Base-by-base conservation (phyloP, 2,888 invertebrate species). In the Cerceris ruficornis region DNA sequence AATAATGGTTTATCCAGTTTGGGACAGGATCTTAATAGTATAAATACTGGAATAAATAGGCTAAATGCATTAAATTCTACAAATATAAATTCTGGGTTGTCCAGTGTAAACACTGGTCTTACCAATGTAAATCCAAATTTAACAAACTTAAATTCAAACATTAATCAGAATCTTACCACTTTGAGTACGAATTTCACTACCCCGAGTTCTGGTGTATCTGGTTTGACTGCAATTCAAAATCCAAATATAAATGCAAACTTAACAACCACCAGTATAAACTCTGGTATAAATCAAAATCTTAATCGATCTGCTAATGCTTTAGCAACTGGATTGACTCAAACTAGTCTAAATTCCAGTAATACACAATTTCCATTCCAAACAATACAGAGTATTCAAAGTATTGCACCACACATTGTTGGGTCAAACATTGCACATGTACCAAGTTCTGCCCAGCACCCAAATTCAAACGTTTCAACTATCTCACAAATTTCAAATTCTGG, bases 321-420 rank as follows among this genome's bases (percentile, higher is more conserved):
- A n/a, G 85, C 90, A 41, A 88, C 88, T 55, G 88, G 89, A 70
- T 75, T 90, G 39, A 87, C 90, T 52, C 82, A 88, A 50, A 84
- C 86, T 67, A 90, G 87, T 77, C 85, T 90, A 64, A 90, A 88
- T 77, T 90, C 89, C 66, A 90, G 89, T 46, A 90, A 85, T 83
- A 84, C 90, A 54, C 91, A 88, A 77, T 92, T 92, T 88, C 91
- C 92, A 75, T 92, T 92, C 82, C 92, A 91, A 89, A 87, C 92
- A 9, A 91, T 92, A 81, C 92, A 92, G 69, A 92, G 90, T 75
- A 91, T 92, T 76, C 92, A 92, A 77, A 92, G 89, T 77, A 87
- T 92, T 49, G 91, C 92, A 52, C 92, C 92, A 6, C 92, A 92
- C 69, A 91, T 92, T 62, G 92, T 92, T 70, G 90, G 90, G 11